A percentile compares a stretch with the other conserved stretches of the same genome.
Evolutionary conservation across 2,797 vertebrate species (phyloP).

Genomic region (Lophotriccus pileatus): DNA sequence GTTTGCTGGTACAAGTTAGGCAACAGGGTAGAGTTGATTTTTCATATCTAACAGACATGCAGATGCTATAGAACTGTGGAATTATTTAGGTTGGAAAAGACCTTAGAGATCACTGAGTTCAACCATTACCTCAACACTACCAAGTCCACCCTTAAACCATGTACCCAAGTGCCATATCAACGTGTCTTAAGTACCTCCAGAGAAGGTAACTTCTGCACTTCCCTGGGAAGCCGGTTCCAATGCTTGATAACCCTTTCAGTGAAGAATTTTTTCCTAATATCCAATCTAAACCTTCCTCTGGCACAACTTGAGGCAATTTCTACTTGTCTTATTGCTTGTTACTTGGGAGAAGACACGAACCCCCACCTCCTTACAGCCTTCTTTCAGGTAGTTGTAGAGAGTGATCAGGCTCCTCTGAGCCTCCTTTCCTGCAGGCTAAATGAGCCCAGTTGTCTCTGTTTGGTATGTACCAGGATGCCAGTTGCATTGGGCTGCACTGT

Average conservation of each 20-base stretch:
- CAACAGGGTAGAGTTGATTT: not conserved
- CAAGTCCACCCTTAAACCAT: not conserved
- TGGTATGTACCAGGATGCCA: not conserved
- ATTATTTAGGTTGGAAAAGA: not conserved
- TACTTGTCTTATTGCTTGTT: not conserved
- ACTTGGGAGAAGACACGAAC: not conserved
- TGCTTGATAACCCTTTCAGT: not conserved
- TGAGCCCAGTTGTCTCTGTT: not conserved
- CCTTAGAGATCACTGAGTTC: not conserved
- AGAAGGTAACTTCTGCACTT: not conserved
- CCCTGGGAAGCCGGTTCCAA: not conserved
- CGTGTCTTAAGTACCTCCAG: not conserved
- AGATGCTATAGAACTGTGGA: not conserved
- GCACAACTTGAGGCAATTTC: not conserved
- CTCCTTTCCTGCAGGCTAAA: not conserved
- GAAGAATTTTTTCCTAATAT: not conserved
- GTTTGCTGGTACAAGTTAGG: not conserved
- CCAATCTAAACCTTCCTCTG: not conserved
- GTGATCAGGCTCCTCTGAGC: not conserved
- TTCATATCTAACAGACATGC: not conserved
- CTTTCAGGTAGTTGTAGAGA: not conserved
- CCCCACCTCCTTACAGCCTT: too few relatives aligned
- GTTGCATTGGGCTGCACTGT: not conserved
- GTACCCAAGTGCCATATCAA: not conserved
- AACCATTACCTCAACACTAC: not conserved